These are phyloP conservation scores for Patella vulgata DNA, from an alignment of 1,140 invertebrate species.

Conservation along the genomic window DNA sequence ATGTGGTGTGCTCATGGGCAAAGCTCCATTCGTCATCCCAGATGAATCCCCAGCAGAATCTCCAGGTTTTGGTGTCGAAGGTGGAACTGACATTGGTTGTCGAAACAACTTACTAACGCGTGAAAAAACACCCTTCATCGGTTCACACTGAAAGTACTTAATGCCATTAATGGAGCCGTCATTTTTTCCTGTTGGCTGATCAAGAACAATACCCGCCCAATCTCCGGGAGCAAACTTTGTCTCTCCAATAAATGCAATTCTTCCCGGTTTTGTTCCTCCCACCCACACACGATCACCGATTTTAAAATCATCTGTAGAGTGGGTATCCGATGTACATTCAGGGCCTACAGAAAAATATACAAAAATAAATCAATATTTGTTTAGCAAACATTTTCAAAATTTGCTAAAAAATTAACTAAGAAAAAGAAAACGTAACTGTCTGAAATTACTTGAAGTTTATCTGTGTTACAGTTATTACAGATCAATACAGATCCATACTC, in stretches of 20 bases:
- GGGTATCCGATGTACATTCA: constrained; percentile 34
- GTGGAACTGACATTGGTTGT: constrained; percentile 69
- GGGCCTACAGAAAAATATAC: constrained; percentile 38
- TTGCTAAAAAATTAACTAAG: background rate
- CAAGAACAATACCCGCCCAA: constrained; percentile 67
- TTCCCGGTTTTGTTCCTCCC: constrained; percentile 92
- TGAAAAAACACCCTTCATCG: constrained; percentile 93
- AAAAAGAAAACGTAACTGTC: constrained; percentile 2
- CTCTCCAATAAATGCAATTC: constrained; percentile 97
- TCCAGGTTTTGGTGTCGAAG: constrained; percentile 29
- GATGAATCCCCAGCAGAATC: constrained; percentile 8
- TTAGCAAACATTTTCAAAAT: background rate
- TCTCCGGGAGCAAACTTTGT: constrained; percentile 72
- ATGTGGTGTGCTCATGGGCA: constrained; percentile 21
- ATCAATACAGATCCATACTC: background rate
- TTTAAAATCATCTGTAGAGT: constrained; percentile 79
- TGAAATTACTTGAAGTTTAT: background rate
- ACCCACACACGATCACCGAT: constrained; percentile 96
- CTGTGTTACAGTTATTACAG: background rate
- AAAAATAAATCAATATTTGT: constrained; percentile 2
- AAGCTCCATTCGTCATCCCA: constrained; percentile 9
- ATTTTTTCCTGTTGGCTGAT: constrained; percentile 67
- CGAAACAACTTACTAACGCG: constrained; percentile 87
- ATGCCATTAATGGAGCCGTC: constrained; percentile 68
- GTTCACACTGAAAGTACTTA: constrained; percentile 82